phyloP scores from a whole-genome alignment of 2,113 vertebrate genomes.

The Sander vitreus region DNA sequence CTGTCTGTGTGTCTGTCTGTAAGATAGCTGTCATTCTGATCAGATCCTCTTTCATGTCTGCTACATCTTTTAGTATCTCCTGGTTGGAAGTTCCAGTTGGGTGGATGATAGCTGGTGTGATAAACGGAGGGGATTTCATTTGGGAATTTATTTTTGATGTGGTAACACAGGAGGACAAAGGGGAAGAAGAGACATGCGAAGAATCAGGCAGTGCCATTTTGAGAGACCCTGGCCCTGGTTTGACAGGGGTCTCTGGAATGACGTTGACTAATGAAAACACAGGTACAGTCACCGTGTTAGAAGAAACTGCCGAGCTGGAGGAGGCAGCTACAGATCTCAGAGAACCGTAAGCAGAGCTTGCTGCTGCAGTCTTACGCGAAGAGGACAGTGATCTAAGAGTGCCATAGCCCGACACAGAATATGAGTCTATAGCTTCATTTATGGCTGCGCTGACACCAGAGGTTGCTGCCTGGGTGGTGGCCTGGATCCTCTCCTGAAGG shows the following conservation, averaged over 20 bases:
- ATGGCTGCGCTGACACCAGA: conserved; percentile 87
- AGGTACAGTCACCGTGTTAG: conserved; percentile 92
- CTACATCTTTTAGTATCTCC: conserved; percentile 97
- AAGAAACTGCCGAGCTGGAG: conserved; percentile 88
- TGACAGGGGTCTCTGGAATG: conserved; percentile 88
- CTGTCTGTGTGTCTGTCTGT: conserved; percentile 90
- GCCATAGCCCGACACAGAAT: conserved; percentile 87
- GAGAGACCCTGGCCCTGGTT: conserved; percentile 88
- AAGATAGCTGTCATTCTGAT: conserved; percentile 98
- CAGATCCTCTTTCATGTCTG: conserved; percentile 98
- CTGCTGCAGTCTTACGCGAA: conserved; percentile 88
- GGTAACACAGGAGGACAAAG: conserved; percentile 83
- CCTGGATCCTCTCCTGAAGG: conserved; percentile 93
- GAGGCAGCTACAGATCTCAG: conserved; percentile 87
- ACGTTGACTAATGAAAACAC: conserved; percentile 96
- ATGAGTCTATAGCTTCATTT: conserved; percentile 88
- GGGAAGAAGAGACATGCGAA: conserved; percentile 81
- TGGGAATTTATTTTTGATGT: conserved; percentile 89
- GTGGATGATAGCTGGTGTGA: conserved; percentile 88
- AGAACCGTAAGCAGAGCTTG: conserved; percentile 91
- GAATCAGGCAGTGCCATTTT: conserved; percentile 83
- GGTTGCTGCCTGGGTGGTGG: conserved; percentile 88
- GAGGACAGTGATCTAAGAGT: conserved; percentile 91
- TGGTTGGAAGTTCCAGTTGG: conserved; percentile 91
- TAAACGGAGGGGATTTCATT: conserved; percentile 92